phyloP scores from a whole-genome alignment of 2,113 vertebrate genomes.

The Phrynosoma blainvillii region DNA sequence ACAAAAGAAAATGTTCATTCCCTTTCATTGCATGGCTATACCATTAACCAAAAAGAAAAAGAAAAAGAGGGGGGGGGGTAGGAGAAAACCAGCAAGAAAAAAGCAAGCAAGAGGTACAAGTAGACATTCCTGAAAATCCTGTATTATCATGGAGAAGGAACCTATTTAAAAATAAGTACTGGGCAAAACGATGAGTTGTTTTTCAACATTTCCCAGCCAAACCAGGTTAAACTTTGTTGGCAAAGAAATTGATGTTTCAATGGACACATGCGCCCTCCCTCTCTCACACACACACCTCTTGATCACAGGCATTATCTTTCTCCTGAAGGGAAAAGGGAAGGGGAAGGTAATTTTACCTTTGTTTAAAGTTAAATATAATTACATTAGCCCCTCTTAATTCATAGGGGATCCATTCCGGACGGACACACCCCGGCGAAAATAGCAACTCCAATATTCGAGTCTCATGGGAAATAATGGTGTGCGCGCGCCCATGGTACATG shows the following conservation, averaged over 20 bases:
- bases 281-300: background rate
- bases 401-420: no score
- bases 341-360: slow-evolving; percentile 20
- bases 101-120: slow-evolving; percentile 20
- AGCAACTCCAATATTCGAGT: no score
- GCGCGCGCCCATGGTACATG: no score
- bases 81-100: slow-evolving; percentile 37
- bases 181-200: background rate
- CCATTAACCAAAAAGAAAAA: background rate
- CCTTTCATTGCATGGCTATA: background rate
- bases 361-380: background rate
- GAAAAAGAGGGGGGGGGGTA: slow-evolving; percentile 2
- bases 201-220: background rate
- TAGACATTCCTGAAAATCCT: slow-evolving; percentile 32
- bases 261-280: slow-evolving; percentile 1
- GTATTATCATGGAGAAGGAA: background rate
- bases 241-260: background rate
- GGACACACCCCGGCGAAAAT: no score
- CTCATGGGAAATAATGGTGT: no score
- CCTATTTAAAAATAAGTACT: slow-evolving; percentile 27
- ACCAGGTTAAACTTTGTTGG: background rate
- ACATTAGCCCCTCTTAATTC: no score
- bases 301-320: slow-evolving; percentile 31
- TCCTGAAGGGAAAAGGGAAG: slow-evolving; percentile 31
- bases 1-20: background rate